These are phyloP conservation scores for Phycodurus eques DNA, from an alignment of 2,113 vertebrate species.

Conservation along the genomic window DNA sequence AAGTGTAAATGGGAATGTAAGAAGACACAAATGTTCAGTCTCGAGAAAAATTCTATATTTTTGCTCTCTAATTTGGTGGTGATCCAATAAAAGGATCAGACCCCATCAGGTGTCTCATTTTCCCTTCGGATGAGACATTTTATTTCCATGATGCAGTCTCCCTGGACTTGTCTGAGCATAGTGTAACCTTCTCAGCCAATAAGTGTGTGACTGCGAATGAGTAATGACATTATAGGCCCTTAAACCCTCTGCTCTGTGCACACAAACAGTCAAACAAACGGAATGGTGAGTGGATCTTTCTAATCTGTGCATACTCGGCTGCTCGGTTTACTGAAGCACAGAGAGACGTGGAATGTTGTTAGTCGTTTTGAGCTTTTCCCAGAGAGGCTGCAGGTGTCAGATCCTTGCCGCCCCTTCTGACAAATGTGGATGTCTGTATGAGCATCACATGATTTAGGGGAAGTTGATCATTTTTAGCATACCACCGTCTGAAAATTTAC, in stretches of 20 bases:
- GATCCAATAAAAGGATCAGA: slow-evolving; percentile 48
- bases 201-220: slow-evolving; percentile 66
- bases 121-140: slow-evolving; percentile 38
- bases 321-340: slow-evolving; percentile 55
- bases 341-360: slow-evolving; percentile 59
- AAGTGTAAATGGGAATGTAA: slow-evolving; percentile 52
- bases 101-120: slow-evolving; percentile 28
- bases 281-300: slow-evolving; percentile 45
- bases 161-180: slow-evolving; percentile 34
- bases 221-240: slow-evolving; percentile 75
- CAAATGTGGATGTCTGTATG: slow-evolving; percentile 33
- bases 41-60: slow-evolving; percentile 2
- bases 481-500: slow-evolving; percentile 6
- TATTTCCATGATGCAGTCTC: slow-evolving; percentile 25
- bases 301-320: slow-evolving; percentile 47
- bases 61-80: slow-evolving; percentile 47
- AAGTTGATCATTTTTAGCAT: not conserved
- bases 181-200: slow-evolving; percentile 67
- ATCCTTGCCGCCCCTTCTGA: slow-evolving; percentile 38
- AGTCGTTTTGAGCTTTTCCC: slow-evolving; percentile 51
- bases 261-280: slow-evolving; percentile 50
- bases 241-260: slow-evolving; percentile 48
- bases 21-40: slow-evolving; percentile 64
- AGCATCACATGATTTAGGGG: slow-evolving; percentile 13
- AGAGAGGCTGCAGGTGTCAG: slow-evolving; percentile 49